phyloP scores from a whole-genome alignment of 2,888 invertebrate species.

The Drosophila pseudotakahashii region DNA sequence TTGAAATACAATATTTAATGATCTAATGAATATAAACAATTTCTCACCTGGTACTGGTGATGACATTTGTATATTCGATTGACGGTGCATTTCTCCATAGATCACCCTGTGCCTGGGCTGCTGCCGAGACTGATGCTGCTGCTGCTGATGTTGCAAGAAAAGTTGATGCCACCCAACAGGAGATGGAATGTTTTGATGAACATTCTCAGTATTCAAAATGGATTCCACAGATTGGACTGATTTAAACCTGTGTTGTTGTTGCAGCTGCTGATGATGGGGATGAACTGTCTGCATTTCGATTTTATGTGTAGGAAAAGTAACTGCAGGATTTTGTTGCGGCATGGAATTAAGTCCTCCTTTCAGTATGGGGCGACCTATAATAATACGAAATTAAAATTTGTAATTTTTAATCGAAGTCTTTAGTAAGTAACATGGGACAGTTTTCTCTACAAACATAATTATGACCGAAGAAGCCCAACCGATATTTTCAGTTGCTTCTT shows the following conservation, averaged over 20 bases:
- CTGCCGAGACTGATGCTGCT: slow-evolving; percentile 75
- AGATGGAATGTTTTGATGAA: slow-evolving; percentile 62
- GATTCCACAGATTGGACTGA: slow-evolving; percentile 55
- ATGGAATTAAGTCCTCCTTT: slow-evolving; percentile 78
- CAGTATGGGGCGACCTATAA: slow-evolving; percentile 82
- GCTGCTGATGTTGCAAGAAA: slow-evolving; percentile 69
- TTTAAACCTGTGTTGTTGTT: slow-evolving; percentile 57
- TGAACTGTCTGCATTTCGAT: slow-evolving; percentile 78
- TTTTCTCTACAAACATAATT: too few species aligned
- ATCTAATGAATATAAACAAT: background rate
- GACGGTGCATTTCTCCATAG: slow-evolving; percentile 50
- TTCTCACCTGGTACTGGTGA: slow-evolving; percentile 32
- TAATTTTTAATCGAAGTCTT: too few species aligned
- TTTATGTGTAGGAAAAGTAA: slow-evolving; percentile 60
- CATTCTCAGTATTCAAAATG: slow-evolving; percentile 49
- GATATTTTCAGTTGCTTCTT: too few species aligned
- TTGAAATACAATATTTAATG: background rate
- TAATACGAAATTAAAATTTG: background rate
- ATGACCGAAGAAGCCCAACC: too few species aligned
- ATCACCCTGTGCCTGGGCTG: slow-evolving; percentile 54
- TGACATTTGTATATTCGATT: slow-evolving; percentile 80
- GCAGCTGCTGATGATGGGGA: slow-evolving; percentile 37
- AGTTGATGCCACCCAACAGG: slow-evolving; percentile 78
- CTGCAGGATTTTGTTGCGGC: slow-evolving; percentile 55
- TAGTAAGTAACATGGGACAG: too few species aligned